Base-by-base conservation (phyloP, 2,113 vertebrate genomes). In the Platycercus adscitus region DNA sequence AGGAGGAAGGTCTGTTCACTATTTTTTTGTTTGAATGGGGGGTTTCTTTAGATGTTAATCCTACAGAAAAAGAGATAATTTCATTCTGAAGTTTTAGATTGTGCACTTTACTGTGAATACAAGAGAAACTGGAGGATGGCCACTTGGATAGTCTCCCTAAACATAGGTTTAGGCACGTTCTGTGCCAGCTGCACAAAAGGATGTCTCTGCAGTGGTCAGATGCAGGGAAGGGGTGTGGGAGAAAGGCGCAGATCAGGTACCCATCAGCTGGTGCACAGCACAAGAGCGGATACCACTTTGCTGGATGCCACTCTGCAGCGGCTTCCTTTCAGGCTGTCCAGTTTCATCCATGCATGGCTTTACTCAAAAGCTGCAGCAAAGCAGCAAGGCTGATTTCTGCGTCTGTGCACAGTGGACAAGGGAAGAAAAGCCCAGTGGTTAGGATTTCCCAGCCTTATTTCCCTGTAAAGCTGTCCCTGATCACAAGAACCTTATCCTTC, bases 351-450 rank as follows among this genome's bases (percentile, higher is more conserved):
- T 10, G 6, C 12, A 1, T 8, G 21, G 21, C 11, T 1, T 1
- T n/a, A 5, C 43, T 17, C 18, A 10, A 33, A 92, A 76, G n/a
- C 35, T 11, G 5, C 33, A 73, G 68, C 47, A 41, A 31, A 43
- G 21, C 25, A 60, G 31, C 41, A 28, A 26, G 23, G 28, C 15
- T 78, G 33, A 39, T 77, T 47, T 72, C 69, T 44, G 35, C 50
- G 61, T 35, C 31, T 1, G 0, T 18, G 20, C 4, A 3, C 17
- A 8, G 50, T 0, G 0, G 25, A 17, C 5, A 31, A 73, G 24
- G 37, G 31, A 33, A 41, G 21, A 35, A 8, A 24, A 31, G 21
- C 24, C 29, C 49, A 11, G n/a, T 21, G 37, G 16, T 25, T 37
- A 9, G 43, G 23, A 20, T 43, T 56, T 77, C n/a, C 55, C 24